Evolutionary conservation across 2,113 vertebrate species (phyloP), one percentile per base, ranked within the genome.

Genomic region (Grallaria varia): DNA sequence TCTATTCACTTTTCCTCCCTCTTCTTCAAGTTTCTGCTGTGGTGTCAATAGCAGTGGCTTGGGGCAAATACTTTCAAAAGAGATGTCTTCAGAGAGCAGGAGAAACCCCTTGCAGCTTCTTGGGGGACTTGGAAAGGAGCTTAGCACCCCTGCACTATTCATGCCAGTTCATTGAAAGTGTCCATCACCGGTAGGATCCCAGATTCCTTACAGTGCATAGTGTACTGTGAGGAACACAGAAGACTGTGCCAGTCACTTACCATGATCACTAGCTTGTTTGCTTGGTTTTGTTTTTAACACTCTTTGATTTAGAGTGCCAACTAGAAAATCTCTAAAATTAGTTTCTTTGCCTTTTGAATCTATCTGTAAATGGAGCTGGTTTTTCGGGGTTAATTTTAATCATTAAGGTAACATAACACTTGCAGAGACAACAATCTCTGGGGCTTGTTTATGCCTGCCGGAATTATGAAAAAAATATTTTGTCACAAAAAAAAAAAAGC

Each of bases 401-500:
- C 45, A 82, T 66, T 93, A 91, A 47, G 21, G 42, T 91, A 75
- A 74, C 33, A 44, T 80, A 66, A 94, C 93, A 90, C 42, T 83
- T 87, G 42, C 50, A 90, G 68, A 69, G 62, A 56, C 0, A 0
- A 12, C 4, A 23, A 14, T 91, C 40, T 84, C 55, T 69, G 66
- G 76, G 40, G 55, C 59, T 95, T 95, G 77, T 87, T 94, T 72
- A 47, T 91, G 81, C 87, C 49, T 92, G 72, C 72, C 55, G 79
- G 68, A 67, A 60, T 88, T 67, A 72, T 88, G 85, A 96, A 94
- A 91, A 55, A 87, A 92, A 69, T 83, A 69, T 60, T 94, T 91
- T 91, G 60, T 92, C 68, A 31, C 79, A 20, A 31, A 84, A 69
- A 76, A 59, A 84, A 35, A 53, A 76, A 66, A 67, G 8, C 31